Base-by-base conservation (phyloP, 1,140 invertebrate species). In the Nomia melanderi region DNA sequence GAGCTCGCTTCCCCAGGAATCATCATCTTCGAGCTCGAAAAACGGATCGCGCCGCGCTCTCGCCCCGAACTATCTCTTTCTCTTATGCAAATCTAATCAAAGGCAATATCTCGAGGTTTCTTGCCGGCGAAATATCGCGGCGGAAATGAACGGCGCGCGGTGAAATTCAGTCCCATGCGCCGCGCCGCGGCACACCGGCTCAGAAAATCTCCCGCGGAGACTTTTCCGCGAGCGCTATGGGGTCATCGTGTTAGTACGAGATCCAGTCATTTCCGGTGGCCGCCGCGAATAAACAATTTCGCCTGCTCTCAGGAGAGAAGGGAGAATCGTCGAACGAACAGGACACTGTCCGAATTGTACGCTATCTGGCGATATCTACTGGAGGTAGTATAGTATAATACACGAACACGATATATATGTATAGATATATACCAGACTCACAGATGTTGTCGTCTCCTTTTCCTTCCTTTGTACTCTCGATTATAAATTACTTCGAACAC, bases 381-480 rank as follows among this genome's bases (percentile, higher is more conserved):
- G 59, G 33, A 62, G 59, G 77, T 78, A 75, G 41, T 44, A 44
- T 44, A n/a, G n/a, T 41, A 44, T 44, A 44, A 44, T 44, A 44
- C 41, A 44, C 20, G 41, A 44, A 44, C 41, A 44, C 41, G 14
- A 39, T 11, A 17, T 14, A 44, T 17, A n/a, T n/a, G 76, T 82
- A 70, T 79, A 79, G 76, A 65, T 75, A 69, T 67, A 70, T 74
- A 66, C 76, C 33, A 41, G 50, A 66, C 66, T 17, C 67, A n/a
- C 47, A 5, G 17, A 7, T n/a, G 8, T 29, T 20, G 12, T 7
- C 11, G 12, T 7, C 11, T 39, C 11, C 36, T 7, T 39, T 44
- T 44, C 41, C 14, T 44, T 44, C 8, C 27, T 83, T 84, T 84
- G 82, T 84, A 84, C 82, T 84, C 62, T 84, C 56, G 67, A 83